Evolutionary conservation across 2,113 vertebrate genomes (phyloP), one percentile per base, ranked within the genome.

Genomic region (Calidris pugnax): DNA sequence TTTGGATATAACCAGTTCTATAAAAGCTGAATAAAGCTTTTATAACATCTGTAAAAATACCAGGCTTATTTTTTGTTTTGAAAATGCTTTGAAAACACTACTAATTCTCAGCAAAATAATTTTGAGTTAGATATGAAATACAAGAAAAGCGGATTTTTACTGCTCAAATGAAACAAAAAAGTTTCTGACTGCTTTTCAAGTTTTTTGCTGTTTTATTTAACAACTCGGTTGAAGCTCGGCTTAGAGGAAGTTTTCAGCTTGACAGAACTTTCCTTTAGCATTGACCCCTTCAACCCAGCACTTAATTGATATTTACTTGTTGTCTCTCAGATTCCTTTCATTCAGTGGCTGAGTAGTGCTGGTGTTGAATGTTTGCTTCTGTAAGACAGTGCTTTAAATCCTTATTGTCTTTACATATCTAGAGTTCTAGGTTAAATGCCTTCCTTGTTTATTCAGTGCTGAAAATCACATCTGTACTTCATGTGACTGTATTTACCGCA

Each of bases 321-420:
- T 39, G 27, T 37, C 12, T 51, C 50, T 71, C 14, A 57, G 4
- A 17, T 79, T 63, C 10, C 66, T 26, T 41, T n/a, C 3, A 0
- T 47, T 22, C 20, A 51, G 11, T 69, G 56, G 21, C 50, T 43
- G 26, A 30, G 21, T 6, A 26, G 63, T 37, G 55, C 22, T 81
- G 33, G 15, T 47, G 19, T 43, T 71, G 48, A 43, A 2, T 47
- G 20, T n/a, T 74, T 45, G 30, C 27, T 22, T 73, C 64, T 87
- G 14, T 39, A 17, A 28, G 59, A 4, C 20, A 51, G 5, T 12
- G 64, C 45, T 93, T 87, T 51, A 64, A 64, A 32, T 56, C 22
- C 53, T 27, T 12, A 2, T 4, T 60, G 15, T 17, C 43, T 62
- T 51, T 39, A 14, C 23, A 0, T 17, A 3, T 1, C 22, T 50